Conservation (phyloP, 2,888 invertebrate species). For the Argyra leucocephala region DNA sequence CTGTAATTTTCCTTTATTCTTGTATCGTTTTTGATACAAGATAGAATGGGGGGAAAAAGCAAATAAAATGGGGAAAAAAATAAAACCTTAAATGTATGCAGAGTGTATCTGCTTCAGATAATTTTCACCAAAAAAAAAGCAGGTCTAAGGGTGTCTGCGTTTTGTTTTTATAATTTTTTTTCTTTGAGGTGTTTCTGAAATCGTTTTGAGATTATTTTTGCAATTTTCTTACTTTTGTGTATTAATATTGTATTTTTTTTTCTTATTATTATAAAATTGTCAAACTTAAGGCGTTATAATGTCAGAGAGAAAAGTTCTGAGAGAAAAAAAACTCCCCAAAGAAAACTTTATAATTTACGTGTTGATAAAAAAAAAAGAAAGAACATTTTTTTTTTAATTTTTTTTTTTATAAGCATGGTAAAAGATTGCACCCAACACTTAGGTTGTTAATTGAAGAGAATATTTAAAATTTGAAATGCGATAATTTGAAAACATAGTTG, state of each 20-base stretch:
- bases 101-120: background rate
- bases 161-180: background rate
- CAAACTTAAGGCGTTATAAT: background rate
- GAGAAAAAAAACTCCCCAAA: no score
- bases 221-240: background rate
- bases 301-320: no score
- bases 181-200: background rate
- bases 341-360: no score
- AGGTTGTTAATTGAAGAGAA: no score
- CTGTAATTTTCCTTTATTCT: no score
- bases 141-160: background rate
- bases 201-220: background rate
- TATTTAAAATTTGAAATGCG: no score
- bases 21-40: no score
- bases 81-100: background rate
- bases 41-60: background rate
- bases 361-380: no score
- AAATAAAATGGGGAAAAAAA: background rate
- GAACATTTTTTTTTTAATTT: no score
- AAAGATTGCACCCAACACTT: no score
- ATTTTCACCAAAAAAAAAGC: background rate
- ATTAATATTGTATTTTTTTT: background rate
- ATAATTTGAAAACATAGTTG: no score
- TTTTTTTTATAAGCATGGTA: no score
- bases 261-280: background rate